Base-by-base conservation (phyloP, 2,888 invertebrate species). In the Acrobeloides nanus region DNA sequence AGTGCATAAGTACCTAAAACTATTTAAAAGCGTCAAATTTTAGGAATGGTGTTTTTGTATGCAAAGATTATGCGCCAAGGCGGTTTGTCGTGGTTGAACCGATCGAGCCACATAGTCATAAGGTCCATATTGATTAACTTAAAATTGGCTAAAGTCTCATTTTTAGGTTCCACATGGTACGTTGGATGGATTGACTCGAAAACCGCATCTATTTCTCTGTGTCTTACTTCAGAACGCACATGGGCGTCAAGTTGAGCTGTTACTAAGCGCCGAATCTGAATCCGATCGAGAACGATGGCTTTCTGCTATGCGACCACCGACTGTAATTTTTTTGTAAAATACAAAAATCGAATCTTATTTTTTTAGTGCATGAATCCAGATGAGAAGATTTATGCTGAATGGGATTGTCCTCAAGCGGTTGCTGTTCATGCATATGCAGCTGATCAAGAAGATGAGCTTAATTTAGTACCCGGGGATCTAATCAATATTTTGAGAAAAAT, bases 391-490 rank as follows among this genome's bases (percentile, higher is more conserved):
- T 93, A 93, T 78, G 90, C 89, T 70, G 84, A 85, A 70, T 93
- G 92, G 92, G 79, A 93, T 78, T 93, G 92, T 74, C 93, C 93
- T 26, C 90, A 92, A 79, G 89, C 89, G 20, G 83, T 85, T 64
- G 86, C 86, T 55, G 81, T 86, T 25, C 87, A 87, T 78, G 80
- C 82, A 32, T 93, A 90, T 75, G 75, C 80, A 2, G 59, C 60
- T 12, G 41, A 81, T 60, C 89, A 93, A 78, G 87, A 89, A 21
- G 93, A 95, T 79, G 90, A 92, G 76, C 80, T 95, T 42, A 80
- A 82, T 18, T 80, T 95, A 51, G 83, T 85, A 50, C 82, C 84
- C 66, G 89, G 89, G 0, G 95, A 95, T 77, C 83, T 89, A 44
- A 84, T 93, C 60, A 90, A 92, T 75, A 90, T 95, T 24, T 82